Percentiles rank a stretch among this genome's conserved stretches.
These are phyloP conservation scores for Ceyx margarethae DNA, from an alignment of 2,113 vertebrate genomes.

Conservation along the genomic window DNA sequence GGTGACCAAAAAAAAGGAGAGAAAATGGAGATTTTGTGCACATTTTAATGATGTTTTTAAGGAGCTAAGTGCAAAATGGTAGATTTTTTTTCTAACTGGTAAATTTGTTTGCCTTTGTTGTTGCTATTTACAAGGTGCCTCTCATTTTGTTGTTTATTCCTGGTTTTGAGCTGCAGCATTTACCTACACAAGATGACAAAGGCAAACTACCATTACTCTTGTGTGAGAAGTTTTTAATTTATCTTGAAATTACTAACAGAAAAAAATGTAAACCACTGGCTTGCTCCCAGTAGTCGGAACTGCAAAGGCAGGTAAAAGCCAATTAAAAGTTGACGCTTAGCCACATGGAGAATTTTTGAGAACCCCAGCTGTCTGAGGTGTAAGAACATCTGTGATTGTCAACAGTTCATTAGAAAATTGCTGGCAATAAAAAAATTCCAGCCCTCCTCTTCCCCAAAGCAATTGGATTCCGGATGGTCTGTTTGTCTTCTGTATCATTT, in stretches of 20 bases:
- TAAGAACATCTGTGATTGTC: constrained; percentile 61
- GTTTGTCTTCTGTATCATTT: not conserved
- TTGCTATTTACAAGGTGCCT: not conserved
- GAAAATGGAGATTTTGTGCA: not conserved
- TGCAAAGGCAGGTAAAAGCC: constrained; percentile 12
- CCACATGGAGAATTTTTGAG: constrained; percentile 44
- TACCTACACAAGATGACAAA: not conserved
- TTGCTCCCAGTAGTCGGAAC: not conserved
- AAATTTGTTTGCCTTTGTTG: not conserved
- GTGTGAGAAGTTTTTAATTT: not conserved
- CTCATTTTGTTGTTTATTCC: not conserved
- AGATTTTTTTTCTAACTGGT: not conserved
- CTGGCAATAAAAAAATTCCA: constrained; percentile 46
- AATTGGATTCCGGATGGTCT: not conserved
- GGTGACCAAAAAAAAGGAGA: not conserved
- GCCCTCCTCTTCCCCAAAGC: not conserved
- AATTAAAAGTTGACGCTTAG: constrained; percentile 22
- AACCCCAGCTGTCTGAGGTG: constrained; percentile 49
- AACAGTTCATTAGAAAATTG: constrained; percentile 58
- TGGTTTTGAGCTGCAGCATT: not conserved
- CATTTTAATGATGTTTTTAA: not conserved
- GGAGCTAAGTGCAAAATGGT: not conserved
- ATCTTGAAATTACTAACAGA: not conserved
- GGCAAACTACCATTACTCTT: not conserved
- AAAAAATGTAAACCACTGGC: constrained; percentile 2